A percentile compares a stretch with the other conserved stretches of the same genome.
These are phyloP conservation scores for Polyergus mexicanus DNA, from an alignment of 1,140 invertebrate genomes.

Conservation along the genomic window DNA sequence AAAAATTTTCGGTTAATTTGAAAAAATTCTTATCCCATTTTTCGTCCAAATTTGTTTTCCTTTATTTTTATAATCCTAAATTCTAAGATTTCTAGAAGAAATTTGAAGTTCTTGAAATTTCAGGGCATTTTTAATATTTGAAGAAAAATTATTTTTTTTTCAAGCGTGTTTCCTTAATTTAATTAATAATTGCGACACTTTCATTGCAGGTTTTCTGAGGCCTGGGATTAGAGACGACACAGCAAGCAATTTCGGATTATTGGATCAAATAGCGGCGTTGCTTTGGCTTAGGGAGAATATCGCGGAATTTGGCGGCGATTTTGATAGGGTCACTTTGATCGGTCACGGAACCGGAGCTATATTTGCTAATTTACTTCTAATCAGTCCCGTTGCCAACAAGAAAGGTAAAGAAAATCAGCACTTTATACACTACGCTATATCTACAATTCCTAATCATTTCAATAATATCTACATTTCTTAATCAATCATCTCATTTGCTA, in stretches of 20 bases:
- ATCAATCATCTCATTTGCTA: background rate
- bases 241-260: constrained; percentile 94
- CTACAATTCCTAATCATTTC: background rate
- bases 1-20: background rate
- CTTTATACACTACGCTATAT: background rate
- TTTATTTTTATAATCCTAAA: background rate
- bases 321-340: constrained; percentile 94
- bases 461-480: background rate
- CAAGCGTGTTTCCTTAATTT: background rate
- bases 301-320: constrained; percentile 94
- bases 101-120: background rate
- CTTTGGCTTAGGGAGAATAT: constrained; percentile 96
- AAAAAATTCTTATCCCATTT: background rate
- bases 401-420: constrained; percentile 84
- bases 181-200: background rate
- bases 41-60: background rate
- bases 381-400: constrained; percentile 92
- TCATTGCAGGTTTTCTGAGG: constrained; percentile 91
- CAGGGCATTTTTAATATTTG: background rate
- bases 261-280: constrained; percentile 95
- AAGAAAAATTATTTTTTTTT: background rate
- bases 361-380: constrained; percentile 95
- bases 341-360: constrained; percentile 98
- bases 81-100: background rate
- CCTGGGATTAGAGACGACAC: constrained; percentile 90